These are phyloP conservation scores for Cephus sareptanus DNA, from an alignment of 2,888 invertebrate species.

Conservation along the genomic window DNA sequence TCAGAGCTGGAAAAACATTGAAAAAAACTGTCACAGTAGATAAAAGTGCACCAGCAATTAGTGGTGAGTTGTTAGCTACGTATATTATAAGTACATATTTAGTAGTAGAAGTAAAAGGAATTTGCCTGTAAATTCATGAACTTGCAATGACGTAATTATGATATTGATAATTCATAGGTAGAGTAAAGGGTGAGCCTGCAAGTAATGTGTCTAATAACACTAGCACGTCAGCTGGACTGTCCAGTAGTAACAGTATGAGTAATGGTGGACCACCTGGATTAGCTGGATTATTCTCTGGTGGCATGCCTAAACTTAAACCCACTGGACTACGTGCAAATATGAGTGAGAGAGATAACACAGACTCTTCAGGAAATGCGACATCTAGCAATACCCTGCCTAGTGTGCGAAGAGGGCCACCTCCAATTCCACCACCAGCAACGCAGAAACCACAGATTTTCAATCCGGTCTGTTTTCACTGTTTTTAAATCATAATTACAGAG, in stretches of 20 bases:
- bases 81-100: neutral
- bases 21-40: conserved; percentile 92
- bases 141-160: neutral
- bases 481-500: neutral
- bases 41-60: conserved; percentile 84
- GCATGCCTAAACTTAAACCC: conserved; percentile 84
- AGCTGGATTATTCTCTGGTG: conserved; percentile 83
- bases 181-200: conserved; percentile 55
- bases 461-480: conserved; percentile 67
- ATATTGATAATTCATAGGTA: conserved; percentile 40
- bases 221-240: conserved; percentile 15
- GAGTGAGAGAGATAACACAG: conserved; percentile 44
- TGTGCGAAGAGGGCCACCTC: conserved; percentile 80
- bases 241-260: conserved; percentile 39
- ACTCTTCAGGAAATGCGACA: conserved; percentile 35
- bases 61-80: conserved; percentile 69
- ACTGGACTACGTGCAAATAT: conserved; percentile 69
- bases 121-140: neutral
- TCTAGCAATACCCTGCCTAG: conserved; percentile 31
- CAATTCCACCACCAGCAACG: conserved; percentile 77
- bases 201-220: conserved; percentile 50
- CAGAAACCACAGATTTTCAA: conserved; percentile 75
- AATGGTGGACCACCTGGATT: conserved; percentile 65
- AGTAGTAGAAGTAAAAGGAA: neutral
- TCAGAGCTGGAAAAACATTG: conserved; percentile 82